phyloP scores from a whole-genome alignment of 2,888 invertebrate species.

The Buathra laborator region DNA sequence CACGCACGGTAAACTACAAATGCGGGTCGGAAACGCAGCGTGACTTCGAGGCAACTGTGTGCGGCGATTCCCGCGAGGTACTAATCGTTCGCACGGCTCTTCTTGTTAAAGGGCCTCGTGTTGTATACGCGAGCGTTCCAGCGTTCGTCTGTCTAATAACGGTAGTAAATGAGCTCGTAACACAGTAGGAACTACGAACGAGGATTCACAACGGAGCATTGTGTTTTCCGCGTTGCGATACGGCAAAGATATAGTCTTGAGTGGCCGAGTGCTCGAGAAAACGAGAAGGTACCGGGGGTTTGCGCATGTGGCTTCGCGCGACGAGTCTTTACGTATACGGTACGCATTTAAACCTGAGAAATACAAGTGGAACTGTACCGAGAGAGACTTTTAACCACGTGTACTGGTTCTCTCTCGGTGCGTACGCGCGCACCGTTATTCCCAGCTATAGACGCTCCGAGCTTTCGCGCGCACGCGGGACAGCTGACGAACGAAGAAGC shows the following conservation, averaged over 20 bases:
- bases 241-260: not conserved
- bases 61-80: slow-evolving; percentile 5
- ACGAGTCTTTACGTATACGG: slow-evolving; percentile 4
- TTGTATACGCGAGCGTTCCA: not conserved
- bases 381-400: slow-evolving; percentile 23
- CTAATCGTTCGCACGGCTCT: slow-evolving; percentile 37
- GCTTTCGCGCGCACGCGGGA: not conserved
- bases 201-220: slow-evolving; percentile 47
- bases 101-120: slow-evolving; percentile 22
- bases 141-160: slow-evolving; percentile 29
- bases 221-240: not conserved
- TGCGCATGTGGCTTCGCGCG: not conserved
- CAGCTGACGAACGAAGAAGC: not conserved
- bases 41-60: not conserved
- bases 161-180: slow-evolving; percentile 42
- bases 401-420: slow-evolving; percentile 42
- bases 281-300: slow-evolving; percentile 12
- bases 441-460: slow-evolving; percentile 1
- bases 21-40: slow-evolving; percentile 22
- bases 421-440: slow-evolving; percentile 48
- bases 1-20: slow-evolving; percentile 1
- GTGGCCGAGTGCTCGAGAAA: slow-evolving; percentile 2
- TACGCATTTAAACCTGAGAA: slow-evolving; percentile 47
- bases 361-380: slow-evolving; percentile 7
- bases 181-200: slow-evolving; percentile 11